These are phyloP conservation scores for Rotaria socialis DNA, from an alignment of 2,888 invertebrate genomes.

Conservation along the genomic window DNA sequence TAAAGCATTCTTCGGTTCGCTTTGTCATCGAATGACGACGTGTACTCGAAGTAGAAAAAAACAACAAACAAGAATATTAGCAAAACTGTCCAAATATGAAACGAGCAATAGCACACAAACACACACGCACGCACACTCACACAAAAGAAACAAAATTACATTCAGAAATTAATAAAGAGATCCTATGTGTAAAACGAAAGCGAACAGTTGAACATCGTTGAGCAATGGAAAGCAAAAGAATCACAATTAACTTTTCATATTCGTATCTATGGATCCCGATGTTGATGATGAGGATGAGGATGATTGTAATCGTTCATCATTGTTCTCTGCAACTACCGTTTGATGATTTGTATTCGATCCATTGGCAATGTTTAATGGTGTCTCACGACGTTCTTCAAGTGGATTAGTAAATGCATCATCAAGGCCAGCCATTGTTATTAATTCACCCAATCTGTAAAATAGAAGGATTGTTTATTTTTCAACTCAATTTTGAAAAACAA, in stretches of 20 bases:
- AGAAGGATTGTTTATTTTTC: not conserved
- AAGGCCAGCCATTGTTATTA: slow-evolving; percentile 34
- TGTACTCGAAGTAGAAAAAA: slow-evolving; percentile 7
- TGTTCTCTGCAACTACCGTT: not conserved
- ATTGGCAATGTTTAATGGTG: not conserved
- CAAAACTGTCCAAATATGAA: slow-evolving; percentile 17
- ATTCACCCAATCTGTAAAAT: slow-evolving; percentile 17
- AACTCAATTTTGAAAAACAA: not conserved
- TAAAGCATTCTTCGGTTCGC: not conserved
- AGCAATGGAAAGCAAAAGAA: not conserved
- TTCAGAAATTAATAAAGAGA: not conserved
- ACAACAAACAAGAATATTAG: slow-evolving; percentile 9
- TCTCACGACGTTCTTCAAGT: slow-evolving; percentile 19
- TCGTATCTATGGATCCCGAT: not conserved
- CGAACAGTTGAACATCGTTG: not conserved
- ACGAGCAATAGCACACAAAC: not conserved
- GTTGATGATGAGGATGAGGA: not conserved
- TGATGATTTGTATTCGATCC: slow-evolving; percentile 18
- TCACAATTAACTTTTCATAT: not conserved
- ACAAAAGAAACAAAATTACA: not conserved
- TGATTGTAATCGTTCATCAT: not conserved
- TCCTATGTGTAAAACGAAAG: not conserved
- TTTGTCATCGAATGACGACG: not conserved
- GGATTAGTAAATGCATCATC: slow-evolving; percentile 25
- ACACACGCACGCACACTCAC: not conserved